Evolutionary conservation across 2,888 invertebrate genomes (phyloP).

Genomic region (Drosophila mulleri): DNA sequence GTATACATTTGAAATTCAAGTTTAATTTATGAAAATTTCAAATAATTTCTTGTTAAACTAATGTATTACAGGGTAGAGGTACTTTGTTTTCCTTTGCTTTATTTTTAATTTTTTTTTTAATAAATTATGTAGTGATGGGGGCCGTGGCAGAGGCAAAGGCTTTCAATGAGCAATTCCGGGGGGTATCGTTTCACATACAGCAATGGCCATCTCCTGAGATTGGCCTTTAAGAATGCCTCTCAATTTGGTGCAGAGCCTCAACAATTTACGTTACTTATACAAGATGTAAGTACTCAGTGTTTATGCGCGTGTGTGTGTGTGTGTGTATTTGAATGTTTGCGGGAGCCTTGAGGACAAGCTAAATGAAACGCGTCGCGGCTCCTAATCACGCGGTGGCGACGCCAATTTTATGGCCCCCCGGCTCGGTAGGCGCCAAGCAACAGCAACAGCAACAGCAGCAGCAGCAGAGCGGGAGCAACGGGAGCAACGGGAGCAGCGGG

Average conservation of each 20-base stretch:
- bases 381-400: constrained; percentile 66
- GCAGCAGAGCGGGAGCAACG: constrained; percentile 1
- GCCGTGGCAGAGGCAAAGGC: background rate
- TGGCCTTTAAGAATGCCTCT: constrained; percentile 50
- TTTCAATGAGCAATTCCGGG: constrained; percentile 33
- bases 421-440: constrained; percentile 66
- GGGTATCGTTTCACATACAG: constrained; percentile 46
- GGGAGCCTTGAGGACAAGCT: constrained; percentile 53
- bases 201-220: constrained; percentile 57
- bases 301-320: background rate
- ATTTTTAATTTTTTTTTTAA: background rate
- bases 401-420: constrained; percentile 65
- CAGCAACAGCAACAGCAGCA: constrained; percentile 12
- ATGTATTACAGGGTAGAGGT: constrained; percentile 19
- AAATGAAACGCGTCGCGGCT: constrained; percentile 66
- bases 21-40: background rate
- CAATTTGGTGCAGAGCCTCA: constrained; percentile 25
- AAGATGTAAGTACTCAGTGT: constrained; percentile 36
- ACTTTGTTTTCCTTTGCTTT: background rate
- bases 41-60: background rate
- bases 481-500: constrained; percentile 21
- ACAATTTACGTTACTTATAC: constrained; percentile 46
- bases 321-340: constrained; percentile 5
- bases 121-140: background rate
- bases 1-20: background rate